Percentiles rank a stretch among this genome's conserved stretches.
These are phyloP conservation scores for Coranthus polyacanthus DNA, from an alignment of 2,797 vertebrate species.

Conservation along the genomic window DNA sequence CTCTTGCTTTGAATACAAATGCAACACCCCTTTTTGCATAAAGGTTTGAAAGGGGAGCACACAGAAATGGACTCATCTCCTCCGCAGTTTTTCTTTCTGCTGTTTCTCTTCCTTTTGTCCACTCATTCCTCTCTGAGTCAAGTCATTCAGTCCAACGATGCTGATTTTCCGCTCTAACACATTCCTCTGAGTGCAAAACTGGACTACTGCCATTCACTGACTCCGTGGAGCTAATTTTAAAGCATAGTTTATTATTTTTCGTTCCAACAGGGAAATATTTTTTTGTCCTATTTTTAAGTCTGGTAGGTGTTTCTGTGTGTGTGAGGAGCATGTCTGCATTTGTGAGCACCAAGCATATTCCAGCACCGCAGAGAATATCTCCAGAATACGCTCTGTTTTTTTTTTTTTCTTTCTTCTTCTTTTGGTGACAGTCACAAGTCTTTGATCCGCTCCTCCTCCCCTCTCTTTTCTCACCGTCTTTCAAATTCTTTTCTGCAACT, in stretches of 20 bases:
- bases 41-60: constrained; percentile 65
- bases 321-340: constrained; percentile 60
- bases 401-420: constrained; percentile 63
- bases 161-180: constrained; percentile 50
- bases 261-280: constrained; percentile 56
- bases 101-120: constrained; percentile 30
- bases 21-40: constrained; percentile 69
- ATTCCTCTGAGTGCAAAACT: constrained; percentile 47
- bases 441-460: constrained; percentile 78
- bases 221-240: constrained; percentile 61
- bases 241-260: constrained; percentile 57
- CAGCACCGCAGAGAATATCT: constrained; percentile 75
- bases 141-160: constrained; percentile 25
- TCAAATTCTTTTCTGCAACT: constrained; percentile 65
- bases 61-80: constrained; percentile 66
- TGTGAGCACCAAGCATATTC: constrained; percentile 64
- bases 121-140: constrained; percentile 27
- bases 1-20: constrained; percentile 77
- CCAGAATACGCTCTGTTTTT: constrained; percentile 72
- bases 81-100: constrained; percentile 40
- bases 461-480: constrained; percentile 65
- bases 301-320: constrained; percentile 53
- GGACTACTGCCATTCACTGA: constrained; percentile 51
- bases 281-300: constrained; percentile 74
- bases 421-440: constrained; percentile 79